Evolutionary conservation across 2,113 vertebrate genomes (phyloP).

Genomic region (rabbit (Oryctolagus cuniculus)): mOryCun1.1 NC_091447.1:12486001-12486500

Average conservation of each 20-base stretch:
- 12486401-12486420: not conserved
- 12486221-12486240: constrained; percentile 51
- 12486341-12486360: constrained; percentile 55
- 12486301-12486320: constrained; percentile 36
- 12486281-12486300: constrained; percentile 56
- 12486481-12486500: not conserved
- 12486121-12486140: constrained; percentile 58
- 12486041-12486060: constrained; percentile 21
- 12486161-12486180: constrained; percentile 72
- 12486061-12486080: constrained; percentile 2
- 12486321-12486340: constrained; percentile 14
- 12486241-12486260: constrained; percentile 59
- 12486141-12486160: constrained; percentile 75
- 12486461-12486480: constrained; percentile 22
- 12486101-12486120: constrained; percentile 10
- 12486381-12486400: constrained; percentile 23
- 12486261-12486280: not conserved
- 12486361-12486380: constrained; percentile 33
- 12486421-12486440: not conserved
- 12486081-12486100: constrained; percentile 47
- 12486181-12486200: constrained; percentile 69
- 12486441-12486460: constrained; percentile 51
- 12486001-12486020: not conserved
- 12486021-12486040: constrained; percentile 10
- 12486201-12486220: constrained; percentile 56